Evolutionary conservation across 2,797 vertebrate genomes (phyloP).

Genomic region (Parambassis ranga): DNA sequence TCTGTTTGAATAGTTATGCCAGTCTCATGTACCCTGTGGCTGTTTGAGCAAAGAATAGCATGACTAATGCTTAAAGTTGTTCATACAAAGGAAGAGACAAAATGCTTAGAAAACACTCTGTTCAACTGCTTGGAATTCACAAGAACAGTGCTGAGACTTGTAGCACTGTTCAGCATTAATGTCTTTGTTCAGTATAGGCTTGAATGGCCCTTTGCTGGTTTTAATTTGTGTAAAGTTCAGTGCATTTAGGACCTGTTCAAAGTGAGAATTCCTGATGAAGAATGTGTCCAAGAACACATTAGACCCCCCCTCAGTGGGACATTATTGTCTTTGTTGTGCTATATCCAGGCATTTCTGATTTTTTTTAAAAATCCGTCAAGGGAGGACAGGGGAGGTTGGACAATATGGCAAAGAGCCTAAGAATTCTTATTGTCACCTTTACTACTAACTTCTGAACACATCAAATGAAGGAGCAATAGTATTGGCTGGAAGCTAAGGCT

Average conservation of each 20-base stretch:
- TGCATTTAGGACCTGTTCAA: slow-evolving; percentile 69
- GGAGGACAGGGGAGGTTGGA: slow-evolving; percentile 38
- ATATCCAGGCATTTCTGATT: slow-evolving; percentile 64
- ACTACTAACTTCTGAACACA: slow-evolving; percentile 30
- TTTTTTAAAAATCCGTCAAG: slow-evolving; percentile 35
- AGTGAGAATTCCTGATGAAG: slow-evolving; percentile 79
- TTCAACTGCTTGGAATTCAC: slow-evolving; percentile 39
- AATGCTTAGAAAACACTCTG: slow-evolving; percentile 39
- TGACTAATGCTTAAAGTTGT: slow-evolving; percentile 57
- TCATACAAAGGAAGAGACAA: slow-evolving; percentile 55
- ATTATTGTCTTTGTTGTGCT: slow-evolving; percentile 75
- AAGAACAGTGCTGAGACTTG: slow-evolving; percentile 52
- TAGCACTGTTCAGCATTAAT: slow-evolving; percentile 51
- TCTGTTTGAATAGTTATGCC: slow-evolving; percentile 64
- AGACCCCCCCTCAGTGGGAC: slow-evolving; percentile 47
- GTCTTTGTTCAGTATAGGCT: slow-evolving; percentile 66
- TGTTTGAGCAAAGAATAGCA: slow-evolving; percentile 75
- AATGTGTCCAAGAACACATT: slow-evolving; percentile 71
- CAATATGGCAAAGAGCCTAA: slow-evolving; percentile 43
- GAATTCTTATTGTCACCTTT: slow-evolving; percentile 26
- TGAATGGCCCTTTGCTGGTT: slow-evolving; percentile 80
- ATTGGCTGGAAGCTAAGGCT: slow-evolving; percentile 53
- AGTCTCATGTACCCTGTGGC: slow-evolving; percentile 82
- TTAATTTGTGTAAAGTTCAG: slow-evolving; percentile 67
- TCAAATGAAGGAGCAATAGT: slow-evolving; percentile 35